phyloP scores from a whole-genome alignment of 30 jellyfish, hydroid and myxozoan genomes.

The Turritopsis rubra region DNA sequence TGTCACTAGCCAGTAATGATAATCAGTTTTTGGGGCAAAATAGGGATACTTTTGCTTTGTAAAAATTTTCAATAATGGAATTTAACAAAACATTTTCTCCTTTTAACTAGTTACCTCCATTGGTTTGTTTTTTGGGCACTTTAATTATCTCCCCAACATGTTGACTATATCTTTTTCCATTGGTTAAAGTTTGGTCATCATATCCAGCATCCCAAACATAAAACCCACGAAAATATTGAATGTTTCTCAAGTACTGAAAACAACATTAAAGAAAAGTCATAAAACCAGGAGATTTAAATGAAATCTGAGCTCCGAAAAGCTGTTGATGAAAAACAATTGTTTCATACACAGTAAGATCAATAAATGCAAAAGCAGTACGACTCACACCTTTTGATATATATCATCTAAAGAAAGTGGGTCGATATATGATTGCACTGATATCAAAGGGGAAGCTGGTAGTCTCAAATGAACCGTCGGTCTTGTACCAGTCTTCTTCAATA shows the following conservation, averaged over 20 bases:
- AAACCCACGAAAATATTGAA: neutral
- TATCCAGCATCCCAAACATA: constrained; percentile 7
- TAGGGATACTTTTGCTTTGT: too few relatives aligned
- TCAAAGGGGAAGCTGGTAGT: neutral
- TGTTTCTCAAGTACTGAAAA: neutral
- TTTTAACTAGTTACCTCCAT: neutral
- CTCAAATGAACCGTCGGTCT: neutral
- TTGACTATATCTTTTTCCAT: constrained; percentile 14
- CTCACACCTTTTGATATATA: neutral
- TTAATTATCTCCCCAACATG: neutral
- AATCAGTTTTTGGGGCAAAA: too few relatives aligned
- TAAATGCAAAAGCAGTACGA: too few relatives aligned
- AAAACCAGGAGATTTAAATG: neutral
- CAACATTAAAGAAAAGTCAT: neutral
- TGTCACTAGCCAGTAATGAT: too few relatives aligned
- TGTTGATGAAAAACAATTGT: neutral
- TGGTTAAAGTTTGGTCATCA: constrained; percentile 10
- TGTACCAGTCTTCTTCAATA: neutral
- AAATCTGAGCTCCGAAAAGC: neutral
- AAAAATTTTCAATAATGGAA: too few relatives aligned
- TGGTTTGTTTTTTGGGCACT: neutral
- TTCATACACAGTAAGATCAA: neutral
- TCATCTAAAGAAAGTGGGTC: neutral
- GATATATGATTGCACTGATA: neutral
- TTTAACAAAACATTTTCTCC: neutral